A percentile compares a stretch with the other conserved stretches of the same genome.
These are phyloP conservation scores for Saxidomus purpurata DNA, from an alignment of 1,140 invertebrate species.

Conservation along the genomic window DNA sequence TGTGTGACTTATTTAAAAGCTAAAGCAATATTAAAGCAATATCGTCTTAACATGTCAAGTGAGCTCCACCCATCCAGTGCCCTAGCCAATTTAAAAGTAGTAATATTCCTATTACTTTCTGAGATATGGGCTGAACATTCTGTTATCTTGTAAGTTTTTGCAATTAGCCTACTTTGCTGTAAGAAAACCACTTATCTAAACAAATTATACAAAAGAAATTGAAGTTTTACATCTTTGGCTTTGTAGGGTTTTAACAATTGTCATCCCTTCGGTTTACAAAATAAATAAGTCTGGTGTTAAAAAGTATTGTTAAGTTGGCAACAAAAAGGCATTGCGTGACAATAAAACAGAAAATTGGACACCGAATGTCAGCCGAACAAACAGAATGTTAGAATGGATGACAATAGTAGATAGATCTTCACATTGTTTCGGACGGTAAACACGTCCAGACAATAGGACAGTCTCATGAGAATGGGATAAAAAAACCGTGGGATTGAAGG, in stretches of 20 bases:
- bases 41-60: too few relatives aligned
- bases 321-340: conserved; percentile 28
- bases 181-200: conserved; percentile 18
- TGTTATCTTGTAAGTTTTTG: conserved; percentile 11
- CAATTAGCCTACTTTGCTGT: background rate
- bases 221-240: background rate
- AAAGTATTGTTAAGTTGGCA: background rate
- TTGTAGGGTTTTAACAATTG: background rate
- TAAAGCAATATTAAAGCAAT: too few relatives aligned
- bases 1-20: too few relatives aligned
- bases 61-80: background rate
- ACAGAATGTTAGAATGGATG: conserved; percentile 9
- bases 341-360: conserved; percentile 19
- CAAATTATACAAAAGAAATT: background rate
- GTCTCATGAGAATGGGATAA: conserved; percentile 14
- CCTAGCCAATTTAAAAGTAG: background rate
- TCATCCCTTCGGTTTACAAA: background rate
- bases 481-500: too few relatives aligned
- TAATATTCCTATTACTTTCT: background rate
- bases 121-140: background rate
- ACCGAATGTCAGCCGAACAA: conserved; percentile 5
- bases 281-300: conserved; percentile 24
- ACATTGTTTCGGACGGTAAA: background rate
- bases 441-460: background rate
- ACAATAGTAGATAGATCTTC: conserved; percentile 10